These are phyloP conservation scores for Tympanuchus pallidicinctus DNA, from an alignment of 2,113 vertebrate genomes.

Conservation along the genomic window DNA sequence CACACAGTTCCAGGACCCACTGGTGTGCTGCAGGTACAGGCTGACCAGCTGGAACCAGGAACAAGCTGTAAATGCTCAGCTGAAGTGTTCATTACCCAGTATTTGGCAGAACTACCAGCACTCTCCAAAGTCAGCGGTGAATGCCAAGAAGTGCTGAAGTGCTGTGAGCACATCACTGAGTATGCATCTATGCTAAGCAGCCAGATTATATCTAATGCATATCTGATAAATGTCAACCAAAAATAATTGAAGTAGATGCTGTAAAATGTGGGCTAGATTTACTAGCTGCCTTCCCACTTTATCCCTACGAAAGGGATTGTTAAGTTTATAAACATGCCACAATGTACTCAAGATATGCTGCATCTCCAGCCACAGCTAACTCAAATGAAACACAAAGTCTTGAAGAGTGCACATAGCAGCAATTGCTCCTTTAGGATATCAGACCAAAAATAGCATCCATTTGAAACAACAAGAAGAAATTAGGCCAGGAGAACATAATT, in stretches of 20 bases:
- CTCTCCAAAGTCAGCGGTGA: neutral
- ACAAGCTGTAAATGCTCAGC: neutral
- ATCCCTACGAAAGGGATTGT: neutral
- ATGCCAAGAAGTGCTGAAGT: conserved; percentile 2
- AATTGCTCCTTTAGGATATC: neutral
- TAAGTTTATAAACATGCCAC: neutral
- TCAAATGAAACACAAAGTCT: neutral
- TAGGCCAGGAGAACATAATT: conserved; percentile 55
- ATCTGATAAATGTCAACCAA: neutral
- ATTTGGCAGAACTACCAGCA: neutral
- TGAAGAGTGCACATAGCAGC: neutral
- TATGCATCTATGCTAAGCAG: rapidly evolving
- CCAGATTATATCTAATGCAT: neutral
- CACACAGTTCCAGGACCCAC: neutral
- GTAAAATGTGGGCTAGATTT: neutral
- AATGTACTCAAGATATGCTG: rapidly evolving
- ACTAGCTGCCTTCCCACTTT: neutral
- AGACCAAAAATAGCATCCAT: neutral
- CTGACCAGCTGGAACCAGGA: neutral
- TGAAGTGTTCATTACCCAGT: neutral
- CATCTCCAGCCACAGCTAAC: neutral
- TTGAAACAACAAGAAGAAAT: conserved; percentile 24
- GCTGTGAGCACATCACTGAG: neutral
- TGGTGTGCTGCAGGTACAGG: neutral
- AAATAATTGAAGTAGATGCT: neutral